These are phyloP conservation scores for Margarornis squamiger DNA, from an alignment of 2,797 vertebrate genomes.

Conservation along the genomic window DNA sequence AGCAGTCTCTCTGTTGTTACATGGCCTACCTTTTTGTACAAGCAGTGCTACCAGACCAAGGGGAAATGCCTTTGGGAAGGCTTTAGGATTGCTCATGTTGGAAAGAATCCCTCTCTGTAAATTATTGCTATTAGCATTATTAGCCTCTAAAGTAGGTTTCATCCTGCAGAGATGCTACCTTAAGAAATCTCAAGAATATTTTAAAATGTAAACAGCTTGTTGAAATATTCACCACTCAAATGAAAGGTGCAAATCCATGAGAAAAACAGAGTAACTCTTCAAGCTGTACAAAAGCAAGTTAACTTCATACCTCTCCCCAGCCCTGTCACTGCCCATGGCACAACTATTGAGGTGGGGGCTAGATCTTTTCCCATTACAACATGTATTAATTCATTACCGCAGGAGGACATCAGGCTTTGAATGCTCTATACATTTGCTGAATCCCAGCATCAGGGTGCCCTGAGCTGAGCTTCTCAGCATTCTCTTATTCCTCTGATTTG, in stretches of 20 bases:
- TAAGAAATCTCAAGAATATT: slow-evolving; percentile 5
- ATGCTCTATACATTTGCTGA: background rate
- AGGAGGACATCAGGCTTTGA: background rate
- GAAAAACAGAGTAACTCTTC: background rate
- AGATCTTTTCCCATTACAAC: background rate
- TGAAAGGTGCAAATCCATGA: background rate
- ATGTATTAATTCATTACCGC: background rate
- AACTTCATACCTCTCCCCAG: background rate
- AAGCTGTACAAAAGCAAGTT: background rate
- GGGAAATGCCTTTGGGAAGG: background rate
- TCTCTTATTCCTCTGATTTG: background rate
- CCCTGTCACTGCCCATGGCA: background rate
- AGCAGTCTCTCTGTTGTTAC: background rate
- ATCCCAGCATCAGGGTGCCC: background rate
- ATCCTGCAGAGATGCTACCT: background rate
- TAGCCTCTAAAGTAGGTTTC: background rate
- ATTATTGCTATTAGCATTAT: background rate
- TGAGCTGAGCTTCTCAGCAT: background rate
- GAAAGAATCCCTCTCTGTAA: background rate
- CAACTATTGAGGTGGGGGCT: background rate
- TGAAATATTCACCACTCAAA: background rate
- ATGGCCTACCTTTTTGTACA: background rate
- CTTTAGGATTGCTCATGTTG: background rate
- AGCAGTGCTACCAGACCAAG: background rate
- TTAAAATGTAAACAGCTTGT: background rate